Evolutionary conservation across 2,888 invertebrate species (phyloP).

Genomic region (Protodeltote pygarga): DNA sequence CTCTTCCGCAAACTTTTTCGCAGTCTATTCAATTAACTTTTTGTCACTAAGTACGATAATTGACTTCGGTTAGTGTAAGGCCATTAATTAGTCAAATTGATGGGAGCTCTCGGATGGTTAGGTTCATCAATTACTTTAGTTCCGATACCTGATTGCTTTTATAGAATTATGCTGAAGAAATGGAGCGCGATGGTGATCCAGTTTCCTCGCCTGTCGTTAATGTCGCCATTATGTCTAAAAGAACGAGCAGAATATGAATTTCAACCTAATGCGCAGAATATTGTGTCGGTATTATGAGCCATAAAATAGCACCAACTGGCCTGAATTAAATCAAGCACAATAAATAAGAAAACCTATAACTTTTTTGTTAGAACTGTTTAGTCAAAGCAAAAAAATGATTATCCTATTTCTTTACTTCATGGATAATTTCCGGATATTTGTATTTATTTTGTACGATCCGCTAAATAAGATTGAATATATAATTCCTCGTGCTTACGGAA

Average conservation of each 20-base stretch:
- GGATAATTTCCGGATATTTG: no score
- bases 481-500: no score
- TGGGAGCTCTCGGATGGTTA: conserved; percentile 27
- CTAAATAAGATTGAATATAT: no score
- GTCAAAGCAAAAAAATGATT: no score
- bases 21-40: conserved; percentile 42
- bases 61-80: conserved; percentile 36
- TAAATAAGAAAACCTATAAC: no score
- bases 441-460: no score
- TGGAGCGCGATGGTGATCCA: conserved; percentile 11
- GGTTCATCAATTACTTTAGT: conserved; percentile 27
- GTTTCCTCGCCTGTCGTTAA: conserved; percentile 5
- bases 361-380: no score
- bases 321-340: no score
- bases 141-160: conserved; percentile 20
- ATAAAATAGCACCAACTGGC: no score
- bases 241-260: conserved; percentile 6
- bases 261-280: conserved; percentile 1
- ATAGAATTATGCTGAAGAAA: conserved; percentile 9
- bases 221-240: conserved; percentile 1
- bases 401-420: no score
- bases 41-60: conserved; percentile 36
- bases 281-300: no score
- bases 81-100: conserved; percentile 41
- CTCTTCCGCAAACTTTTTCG: conserved; percentile 48